Evolutionary conservation across 1,140 invertebrate species (phyloP).

Genomic region (Zaprionus ornatus): DNA sequence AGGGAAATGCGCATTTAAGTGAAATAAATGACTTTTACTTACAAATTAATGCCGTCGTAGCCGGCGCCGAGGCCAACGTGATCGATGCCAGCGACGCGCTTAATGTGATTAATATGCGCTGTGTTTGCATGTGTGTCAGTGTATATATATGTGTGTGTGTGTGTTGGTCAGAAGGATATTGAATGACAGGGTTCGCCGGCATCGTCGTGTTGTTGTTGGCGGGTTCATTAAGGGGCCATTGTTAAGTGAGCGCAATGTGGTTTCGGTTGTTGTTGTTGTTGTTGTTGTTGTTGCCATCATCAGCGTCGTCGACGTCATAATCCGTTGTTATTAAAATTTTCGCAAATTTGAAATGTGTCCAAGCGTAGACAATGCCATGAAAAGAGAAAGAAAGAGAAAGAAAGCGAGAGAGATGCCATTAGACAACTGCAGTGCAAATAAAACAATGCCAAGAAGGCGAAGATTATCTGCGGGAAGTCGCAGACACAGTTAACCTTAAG

Average conservation of each 20-base stretch:
- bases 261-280: constrained; percentile 47
- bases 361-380: constrained; percentile 52
- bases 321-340: constrained; percentile 73
- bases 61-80: constrained; percentile 94
- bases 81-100: constrained; percentile 93
- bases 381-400: constrained; percentile 38
- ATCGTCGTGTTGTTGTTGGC: constrained; percentile 11
- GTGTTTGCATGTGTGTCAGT: constrained; percentile 21
- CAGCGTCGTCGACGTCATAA: constrained; percentile 49
- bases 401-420: constrained; percentile 45
- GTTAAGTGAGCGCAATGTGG: constrained; percentile 46
- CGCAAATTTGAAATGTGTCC: constrained; percentile 71
- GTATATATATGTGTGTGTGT: constrained; percentile 35
- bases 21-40: constrained; percentile 86
- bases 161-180: constrained; percentile 54
- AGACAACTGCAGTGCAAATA: constrained; percentile 39
- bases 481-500: not conserved
- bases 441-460: not conserved
- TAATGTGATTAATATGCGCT: constrained; percentile 98
- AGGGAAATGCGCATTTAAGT: constrained; percentile 73
- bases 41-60: constrained; percentile 96
- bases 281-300: constrained; percentile 47
- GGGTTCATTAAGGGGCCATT: constrained; percentile 75
- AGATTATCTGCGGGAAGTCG: not conserved
- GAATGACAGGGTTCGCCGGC: constrained; percentile 32